These are phyloP conservation scores for Therioaphis trifolii DNA, from an alignment of 2,888 invertebrate species.

Conservation along the genomic window DNA sequence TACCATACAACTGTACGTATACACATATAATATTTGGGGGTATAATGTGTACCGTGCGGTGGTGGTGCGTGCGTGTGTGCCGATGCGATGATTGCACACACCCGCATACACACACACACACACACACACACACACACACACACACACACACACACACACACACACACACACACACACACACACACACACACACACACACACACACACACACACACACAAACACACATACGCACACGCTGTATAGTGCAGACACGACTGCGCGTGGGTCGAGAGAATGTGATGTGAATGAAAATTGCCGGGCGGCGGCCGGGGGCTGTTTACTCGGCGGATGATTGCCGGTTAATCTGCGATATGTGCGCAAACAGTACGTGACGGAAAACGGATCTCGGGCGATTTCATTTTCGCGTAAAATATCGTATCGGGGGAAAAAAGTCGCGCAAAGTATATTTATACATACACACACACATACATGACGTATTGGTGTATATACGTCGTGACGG, in stretches of 20 bases:
- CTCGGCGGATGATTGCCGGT: constrained; percentile 58
- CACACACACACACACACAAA: neutral
- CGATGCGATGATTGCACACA: no score
- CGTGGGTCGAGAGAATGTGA: neutral
- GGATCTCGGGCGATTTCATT: constrained; percentile 59
- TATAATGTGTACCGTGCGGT: no score
- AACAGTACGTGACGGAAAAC: constrained; percentile 58
- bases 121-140: no score
- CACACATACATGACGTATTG: neutral
- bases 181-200: neutral
- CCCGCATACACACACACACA: no score
- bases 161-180: no score
- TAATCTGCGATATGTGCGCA: constrained; percentile 54
- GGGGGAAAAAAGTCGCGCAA: no score
- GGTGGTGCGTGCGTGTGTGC: no score
- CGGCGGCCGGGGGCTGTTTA: constrained; percentile 35
- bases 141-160: no score
- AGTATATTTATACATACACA: no score
- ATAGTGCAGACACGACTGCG: neutral
- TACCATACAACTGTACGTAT: no score
- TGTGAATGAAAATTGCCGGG: no score
- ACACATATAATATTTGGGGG: no score
- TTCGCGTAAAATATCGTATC: constrained; percentile 48
- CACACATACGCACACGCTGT: neutral
- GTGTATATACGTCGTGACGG: neutral